phyloP scores from a whole-genome alignment of 2,797 vertebrate genomes.

The Meda fulgida region DNA sequence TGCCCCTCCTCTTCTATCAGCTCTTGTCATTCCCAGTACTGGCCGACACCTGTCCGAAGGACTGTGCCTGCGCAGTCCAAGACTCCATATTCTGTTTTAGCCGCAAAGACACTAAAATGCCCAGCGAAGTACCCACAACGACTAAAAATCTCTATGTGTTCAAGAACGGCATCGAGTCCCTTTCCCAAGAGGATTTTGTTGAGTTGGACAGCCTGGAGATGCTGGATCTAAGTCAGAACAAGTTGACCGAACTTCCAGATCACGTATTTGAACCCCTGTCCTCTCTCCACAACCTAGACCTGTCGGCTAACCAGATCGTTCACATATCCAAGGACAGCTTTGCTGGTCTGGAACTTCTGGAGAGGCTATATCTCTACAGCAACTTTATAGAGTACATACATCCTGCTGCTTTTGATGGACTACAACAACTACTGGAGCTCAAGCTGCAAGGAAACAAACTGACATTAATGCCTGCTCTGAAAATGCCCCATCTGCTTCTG shows the following conservation, averaged over 20 bases:
- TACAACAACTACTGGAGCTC: conserved; percentile 89
- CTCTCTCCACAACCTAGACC: conserved; percentile 89
- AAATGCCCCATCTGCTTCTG: conserved; percentile 86
- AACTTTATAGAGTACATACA: conserved; percentile 91
- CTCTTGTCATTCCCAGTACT: conserved; percentile 60
- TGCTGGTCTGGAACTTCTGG: conserved; percentile 85
- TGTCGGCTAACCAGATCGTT: conserved; percentile 87
- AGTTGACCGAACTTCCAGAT: conserved; percentile 83
- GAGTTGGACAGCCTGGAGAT: conserved; percentile 81
- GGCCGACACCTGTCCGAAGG: conserved; percentile 78
- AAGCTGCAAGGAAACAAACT: conserved; percentile 91
- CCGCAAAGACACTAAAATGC: conserved; percentile 81
- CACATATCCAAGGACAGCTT: conserved; percentile 91
- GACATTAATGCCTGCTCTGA: conserved; percentile 79
- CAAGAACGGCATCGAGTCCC: conserved; percentile 83
- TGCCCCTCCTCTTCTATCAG: conserved; percentile 75
- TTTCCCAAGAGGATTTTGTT: conserved; percentile 84
- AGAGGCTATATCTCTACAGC: conserved; percentile 90
- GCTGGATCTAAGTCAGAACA: conserved; percentile 93
- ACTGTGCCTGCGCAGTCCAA: conserved; percentile 83
- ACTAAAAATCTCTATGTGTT: conserved; percentile 87
- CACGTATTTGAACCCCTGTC: conserved; percentile 85
- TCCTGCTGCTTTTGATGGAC: conserved; percentile 83
- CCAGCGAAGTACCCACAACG: conserved; percentile 75
- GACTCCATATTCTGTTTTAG: conserved; percentile 85